Percentiles rank a stretch among this genome's conserved stretches.
Evolutionary conservation across 2,888 invertebrate species (phyloP).

Genomic region (Leucania comma): DNA sequence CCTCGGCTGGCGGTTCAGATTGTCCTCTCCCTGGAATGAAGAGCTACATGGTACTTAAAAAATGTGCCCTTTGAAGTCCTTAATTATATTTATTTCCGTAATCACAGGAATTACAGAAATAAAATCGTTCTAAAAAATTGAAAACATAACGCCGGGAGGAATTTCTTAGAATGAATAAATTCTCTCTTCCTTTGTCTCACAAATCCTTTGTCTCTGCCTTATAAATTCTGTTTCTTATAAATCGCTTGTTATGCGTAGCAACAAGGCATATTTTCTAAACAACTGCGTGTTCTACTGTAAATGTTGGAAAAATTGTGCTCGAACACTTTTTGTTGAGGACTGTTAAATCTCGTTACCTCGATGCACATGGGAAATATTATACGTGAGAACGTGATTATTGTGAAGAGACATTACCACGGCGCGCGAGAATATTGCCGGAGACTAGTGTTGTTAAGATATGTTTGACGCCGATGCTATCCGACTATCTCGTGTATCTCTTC

Average conservation of each 20-base stretch:
- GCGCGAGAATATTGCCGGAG: constrained; percentile 68
- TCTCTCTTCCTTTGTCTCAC: constrained; percentile 67
- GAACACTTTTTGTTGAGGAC: constrained; percentile 64
- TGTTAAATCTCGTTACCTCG: constrained; percentile 71
- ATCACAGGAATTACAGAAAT: constrained; percentile 61
- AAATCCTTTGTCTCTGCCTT: constrained; percentile 67
- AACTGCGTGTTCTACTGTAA: constrained; percentile 53
- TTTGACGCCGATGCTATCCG: constrained; percentile 45
- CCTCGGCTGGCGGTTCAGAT: constrained; percentile 55
- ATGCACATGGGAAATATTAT: constrained; percentile 77
- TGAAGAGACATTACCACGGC: constrained; percentile 74
- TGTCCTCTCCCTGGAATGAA: constrained; percentile 60
- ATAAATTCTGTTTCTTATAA: constrained; percentile 66
- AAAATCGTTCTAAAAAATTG: constrained; percentile 56
- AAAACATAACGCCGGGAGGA: constrained; percentile 49
- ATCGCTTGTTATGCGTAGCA: constrained; percentile 68
- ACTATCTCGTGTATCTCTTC: constrained; percentile 73
- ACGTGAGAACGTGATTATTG: constrained; percentile 80
- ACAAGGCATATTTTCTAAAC: constrained; percentile 62
- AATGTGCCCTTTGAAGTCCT: constrained; percentile 56
- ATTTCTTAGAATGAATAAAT: constrained; percentile 65
- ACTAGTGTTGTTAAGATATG: constrained; percentile 45
- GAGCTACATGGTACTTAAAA: constrained; percentile 50
- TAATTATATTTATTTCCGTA: constrained; percentile 61
- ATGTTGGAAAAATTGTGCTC: constrained; percentile 50